phyloP scores from a whole-genome alignment of 2,888 invertebrate species.

The Mimumesa dahlbomi region DNA sequence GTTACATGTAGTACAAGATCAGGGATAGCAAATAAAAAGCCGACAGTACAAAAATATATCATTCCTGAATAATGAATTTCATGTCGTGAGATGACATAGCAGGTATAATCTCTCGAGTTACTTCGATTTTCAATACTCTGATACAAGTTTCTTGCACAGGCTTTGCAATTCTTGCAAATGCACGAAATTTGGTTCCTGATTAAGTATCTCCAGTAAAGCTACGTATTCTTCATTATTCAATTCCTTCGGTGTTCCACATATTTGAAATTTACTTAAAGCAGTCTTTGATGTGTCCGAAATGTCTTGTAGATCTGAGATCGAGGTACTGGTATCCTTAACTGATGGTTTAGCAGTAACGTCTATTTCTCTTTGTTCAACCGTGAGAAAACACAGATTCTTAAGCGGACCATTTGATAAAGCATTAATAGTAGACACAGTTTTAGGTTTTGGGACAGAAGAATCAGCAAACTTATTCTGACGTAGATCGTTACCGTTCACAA shows the following conservation, averaged over 20 bases:
- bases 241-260: conserved; percentile 65
- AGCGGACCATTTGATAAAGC: conserved; percentile 24
- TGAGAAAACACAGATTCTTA: conserved; percentile 44
- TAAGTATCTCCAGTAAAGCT: conserved; percentile 59
- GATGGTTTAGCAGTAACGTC: conserved; percentile 70
- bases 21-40: conserved; percentile 33
- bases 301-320: conserved; percentile 63
- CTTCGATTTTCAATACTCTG: conserved; percentile 13
- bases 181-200: conserved; percentile 59
- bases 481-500: conserved; percentile 39
- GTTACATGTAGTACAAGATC: conserved; percentile 22
- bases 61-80: conserved; percentile 33
- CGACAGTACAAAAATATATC: conserved; percentile 27
- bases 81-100: no score
- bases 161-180: conserved; percentile 60
- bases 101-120: no score
- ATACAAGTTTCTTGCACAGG: conserved; percentile 60
- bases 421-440: conserved; percentile 9
- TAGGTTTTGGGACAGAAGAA: neutral
- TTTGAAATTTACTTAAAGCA: conserved; percentile 51
- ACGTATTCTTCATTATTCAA: conserved; percentile 67
- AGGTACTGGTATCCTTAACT: conserved; percentile 69
- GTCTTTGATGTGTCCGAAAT: neutral
- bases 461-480: neutral
- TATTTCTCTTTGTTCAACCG: conserved; percentile 64